Percentiles rank a stretch among this genome's conserved stretches.
Conservation (phyloP, 1,140 invertebrate species). For the Adelges cooleyi region DNA sequence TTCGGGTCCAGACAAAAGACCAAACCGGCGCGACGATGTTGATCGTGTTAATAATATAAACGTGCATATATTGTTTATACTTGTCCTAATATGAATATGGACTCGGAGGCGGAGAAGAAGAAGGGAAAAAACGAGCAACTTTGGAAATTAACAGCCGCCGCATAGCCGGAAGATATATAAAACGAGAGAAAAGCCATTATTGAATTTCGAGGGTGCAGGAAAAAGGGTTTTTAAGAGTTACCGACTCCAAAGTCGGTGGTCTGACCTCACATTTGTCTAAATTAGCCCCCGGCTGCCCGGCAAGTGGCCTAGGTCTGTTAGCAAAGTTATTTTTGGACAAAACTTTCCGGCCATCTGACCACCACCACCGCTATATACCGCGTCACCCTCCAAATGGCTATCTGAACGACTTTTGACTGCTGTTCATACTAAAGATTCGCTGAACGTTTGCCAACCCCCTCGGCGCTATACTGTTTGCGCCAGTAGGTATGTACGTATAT, state of each 20-base stretch:
- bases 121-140: constrained; percentile 21
- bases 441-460: constrained; percentile 15
- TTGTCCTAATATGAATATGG: too few species aligned
- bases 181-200: constrained; percentile 27
- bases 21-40: too few species aligned
- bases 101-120: not conserved
- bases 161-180: constrained; percentile 10
- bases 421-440: constrained; percentile 8
- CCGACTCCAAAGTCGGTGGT: not conserved
- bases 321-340: constrained; percentile 21
- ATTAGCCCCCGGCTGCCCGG: not conserved
- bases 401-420: constrained; percentile 24
- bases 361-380: not conserved
- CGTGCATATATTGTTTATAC: too few species aligned
- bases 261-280: constrained; percentile 25
- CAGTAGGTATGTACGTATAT: not conserved
- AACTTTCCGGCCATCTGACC: constrained; percentile 23
- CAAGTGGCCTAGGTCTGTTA: not conserved
- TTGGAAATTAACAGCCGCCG: constrained; percentile 13
- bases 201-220: constrained; percentile 17
- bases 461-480: too few species aligned
- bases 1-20: not conserved
- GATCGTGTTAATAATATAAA: too few species aligned
- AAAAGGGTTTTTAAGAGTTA: constrained; percentile 27
- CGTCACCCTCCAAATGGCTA: constrained; percentile 4